Evolutionary conservation across 2,797 vertebrate genomes (phyloP), one percentile per base, ranked within the genome.

Genomic region (Phrynocephalus guinanensis): DNA sequence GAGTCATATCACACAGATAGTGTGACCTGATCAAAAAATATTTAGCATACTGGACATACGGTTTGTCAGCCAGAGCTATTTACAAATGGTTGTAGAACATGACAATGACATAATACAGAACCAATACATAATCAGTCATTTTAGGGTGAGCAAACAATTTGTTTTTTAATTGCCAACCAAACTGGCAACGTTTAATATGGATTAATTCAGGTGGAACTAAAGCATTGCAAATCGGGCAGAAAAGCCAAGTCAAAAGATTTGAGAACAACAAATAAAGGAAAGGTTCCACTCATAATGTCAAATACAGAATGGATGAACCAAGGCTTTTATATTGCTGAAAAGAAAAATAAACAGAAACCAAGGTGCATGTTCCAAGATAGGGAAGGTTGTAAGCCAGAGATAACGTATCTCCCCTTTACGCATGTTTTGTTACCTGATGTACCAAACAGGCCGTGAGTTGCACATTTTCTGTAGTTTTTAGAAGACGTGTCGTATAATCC

Each of bases 401-500:
- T 86, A 44, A 44, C 38, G 38, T 4, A 48, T 87, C 85, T 87
- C 24, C 82, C 63, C 87, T 79, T 24, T 85, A 85, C 7, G 72
- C 70, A 48, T 5, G 68, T 90, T 86, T 87, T 88, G 75, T 70
- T 28, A 84, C 33, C 87, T 48, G 60, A 88, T n/a, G 70, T 22
- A 89, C 90, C 87, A 89, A 84, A 76, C 63, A 91, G 89, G 70
- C 86, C 87, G 88, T 87, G n/a, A 82, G 50, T 13, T 91, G 67
- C 11, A 60, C 63, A 90, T 82, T 86, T 86, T 63, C 63, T 56
- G 89, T 68, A 13, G 83, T 82, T 87, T 91, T 88, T 81, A 86
- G n/a, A 89, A 93, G 83, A 90, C 67, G 0, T 5, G 44, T 70
- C 86, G 79, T 78, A 93, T 93, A 91, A 93, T 89, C 60, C 68